These are phyloP conservation scores for Pelagia noctiluca DNA, from an alignment of 30 jellyfish, hydroid and myxozoan genomes.

Conservation along the genomic window DNA sequence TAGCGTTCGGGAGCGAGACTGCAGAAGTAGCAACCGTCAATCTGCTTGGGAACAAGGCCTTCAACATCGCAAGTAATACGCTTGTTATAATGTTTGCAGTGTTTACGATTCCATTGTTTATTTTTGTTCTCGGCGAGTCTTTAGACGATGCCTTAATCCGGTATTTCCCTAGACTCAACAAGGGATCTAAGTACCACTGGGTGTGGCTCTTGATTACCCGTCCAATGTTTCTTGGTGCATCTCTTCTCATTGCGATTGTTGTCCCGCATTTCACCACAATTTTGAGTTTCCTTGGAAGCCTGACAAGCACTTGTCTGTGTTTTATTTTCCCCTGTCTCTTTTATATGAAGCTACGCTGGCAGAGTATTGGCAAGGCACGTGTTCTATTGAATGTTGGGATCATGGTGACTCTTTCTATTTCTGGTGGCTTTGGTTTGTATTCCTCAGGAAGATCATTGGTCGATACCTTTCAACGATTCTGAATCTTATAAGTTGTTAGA, in stretches of 20 bases:
- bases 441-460: conserved; percentile 85
- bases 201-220: conserved; percentile 86
- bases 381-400: conserved; percentile 59
- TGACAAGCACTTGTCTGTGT: conserved; percentile 94
- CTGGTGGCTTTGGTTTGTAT: conserved; percentile 87
- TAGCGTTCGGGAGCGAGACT: conserved; percentile 85
- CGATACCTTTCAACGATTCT: conserved; percentile 42
- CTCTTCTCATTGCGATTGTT: conserved; percentile 78
- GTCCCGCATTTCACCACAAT: conserved; percentile 95
- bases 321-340: conserved; percentile 91
- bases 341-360: conserved; percentile 91
- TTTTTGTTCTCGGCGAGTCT: conserved; percentile 90
- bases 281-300: conserved; percentile 93
- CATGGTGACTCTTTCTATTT: conserved; percentile 78
- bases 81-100: conserved; percentile 87
- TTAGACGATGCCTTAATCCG: conserved; percentile 84
- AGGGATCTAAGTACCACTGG: conserved; percentile 82
- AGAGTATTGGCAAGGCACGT: conserved; percentile 47
- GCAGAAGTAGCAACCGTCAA: conserved; percentile 90
- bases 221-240: conserved; percentile 82
- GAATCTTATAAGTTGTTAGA: too few species aligned
- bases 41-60: conserved; percentile 63
- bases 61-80: conserved; percentile 76
- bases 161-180: conserved; percentile 80
- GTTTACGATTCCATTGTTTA: conserved; percentile 88